Base-by-base conservation (phyloP, 2,113 vertebrate genomes). In the Saimiri boliviensis region DNA sequence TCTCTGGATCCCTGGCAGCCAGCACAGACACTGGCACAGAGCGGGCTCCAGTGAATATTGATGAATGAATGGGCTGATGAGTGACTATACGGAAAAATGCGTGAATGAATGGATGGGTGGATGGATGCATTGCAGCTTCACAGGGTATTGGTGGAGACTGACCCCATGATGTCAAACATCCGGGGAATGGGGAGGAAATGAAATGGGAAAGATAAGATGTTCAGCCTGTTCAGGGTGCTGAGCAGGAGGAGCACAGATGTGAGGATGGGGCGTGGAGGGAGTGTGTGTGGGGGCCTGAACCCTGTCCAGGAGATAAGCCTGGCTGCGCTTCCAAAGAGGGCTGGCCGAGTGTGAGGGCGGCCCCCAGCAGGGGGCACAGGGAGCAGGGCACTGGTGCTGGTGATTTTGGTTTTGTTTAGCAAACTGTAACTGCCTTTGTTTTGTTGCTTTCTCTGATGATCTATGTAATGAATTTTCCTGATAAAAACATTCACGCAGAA, bases 201-300 rank as follows among this genome's bases (percentile, higher is more conserved):
- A 60, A 94, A 81, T 42, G 30, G 47, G 71, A 54, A 40, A 63
- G 97, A 95, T 91, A 93, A 96, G 91, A 81, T 70, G 83, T 82
- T 83, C 86, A 58, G 79, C 70, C 76, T 40, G 35, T 60, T 76
- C 76, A 5, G 70, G 93, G 79, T 1, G 0, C 25, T 37, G 71
- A 89, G 52, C 25, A 12, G 37, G 70, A 94, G 86, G 89, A 37
- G 37, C 40, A 49, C 83, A 81, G 86, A 49, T 47, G 0, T 0
- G 12, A 27, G n/a, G 32, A 32, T 30, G 4, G 56, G 54, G 8
- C 6, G 20, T 21, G 27, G 80, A 87, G 20, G 63, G 54, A 17
- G n/a, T 25, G 21, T 35, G 21, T 35, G 63, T 2, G 2, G 5
- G 60, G 32, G 74, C 30, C 9, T 7, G 76, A 7, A 8, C 25